phyloP scores from a whole-genome alignment of 2,888 invertebrate species.

The Drosophila emarginata region DNA sequence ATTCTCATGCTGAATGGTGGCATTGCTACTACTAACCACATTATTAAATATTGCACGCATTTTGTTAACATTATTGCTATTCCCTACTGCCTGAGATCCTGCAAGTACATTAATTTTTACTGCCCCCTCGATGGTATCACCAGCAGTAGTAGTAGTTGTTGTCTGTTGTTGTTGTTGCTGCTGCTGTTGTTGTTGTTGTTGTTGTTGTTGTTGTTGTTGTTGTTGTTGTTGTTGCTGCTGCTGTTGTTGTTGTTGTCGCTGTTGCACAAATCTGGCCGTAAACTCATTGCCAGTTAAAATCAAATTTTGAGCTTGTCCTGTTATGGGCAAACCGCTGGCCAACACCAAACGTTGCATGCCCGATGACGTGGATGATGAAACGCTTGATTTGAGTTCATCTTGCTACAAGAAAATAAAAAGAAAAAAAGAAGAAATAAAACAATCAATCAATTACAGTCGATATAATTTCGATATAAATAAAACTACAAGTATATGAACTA shows the following conservation, averaged over 20 bases:
- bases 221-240: slow-evolving; percentile 59
- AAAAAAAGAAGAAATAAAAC: too few species aligned
- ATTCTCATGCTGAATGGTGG: slow-evolving; percentile 78
- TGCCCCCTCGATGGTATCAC: neutral
- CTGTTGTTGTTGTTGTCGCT: slow-evolving; percentile 56
- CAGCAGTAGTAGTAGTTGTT: slow-evolving; percentile 35
- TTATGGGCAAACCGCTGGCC: slow-evolving; percentile 76
- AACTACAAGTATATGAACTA: too few species aligned
- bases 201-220: slow-evolving; percentile 52
- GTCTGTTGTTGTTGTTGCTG: neutral
- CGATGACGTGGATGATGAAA: slow-evolving; percentile 1
- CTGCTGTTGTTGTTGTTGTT: slow-evolving; percentile 35
- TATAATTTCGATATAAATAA: neutral
- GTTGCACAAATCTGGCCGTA: slow-evolving; percentile 76
- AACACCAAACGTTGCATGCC: slow-evolving; percentile 77
- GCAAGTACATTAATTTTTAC: slow-evolving; percentile 52
- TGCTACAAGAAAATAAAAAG: slow-evolving; percentile 55
- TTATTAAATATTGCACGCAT: slow-evolving; percentile 80
- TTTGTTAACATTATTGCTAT: slow-evolving; percentile 47
- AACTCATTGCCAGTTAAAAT: slow-evolving; percentile 78
- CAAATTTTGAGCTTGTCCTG: slow-evolving; percentile 76
- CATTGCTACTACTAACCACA: slow-evolving; percentile 42
- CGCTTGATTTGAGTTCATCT: slow-evolving; percentile 74
- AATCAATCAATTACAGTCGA: neutral
- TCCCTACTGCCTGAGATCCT: slow-evolving; percentile 28